Percentiles rank a stretch among this genome's conserved stretches.
Conservation (phyloP, 2,797 vertebrate species). For the Diplodus sargus region DNA sequence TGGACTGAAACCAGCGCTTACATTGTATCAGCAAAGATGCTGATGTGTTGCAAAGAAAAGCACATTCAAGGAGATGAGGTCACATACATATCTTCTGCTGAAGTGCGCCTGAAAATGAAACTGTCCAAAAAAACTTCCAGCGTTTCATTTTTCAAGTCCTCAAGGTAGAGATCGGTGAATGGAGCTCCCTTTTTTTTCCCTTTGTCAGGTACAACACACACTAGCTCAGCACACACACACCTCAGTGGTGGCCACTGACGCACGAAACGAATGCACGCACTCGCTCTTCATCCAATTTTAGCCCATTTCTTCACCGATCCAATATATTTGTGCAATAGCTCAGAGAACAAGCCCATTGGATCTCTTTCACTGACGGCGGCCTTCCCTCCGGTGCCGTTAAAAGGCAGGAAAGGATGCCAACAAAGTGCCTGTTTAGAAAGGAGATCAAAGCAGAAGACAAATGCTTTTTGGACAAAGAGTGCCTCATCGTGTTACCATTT, state of each 20-base stretch:
- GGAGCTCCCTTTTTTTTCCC: constrained; percentile 9
- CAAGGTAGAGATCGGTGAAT: constrained; percentile 12
- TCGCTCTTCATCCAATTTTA: constrained; percentile 39
- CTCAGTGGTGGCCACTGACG: constrained; percentile 15
- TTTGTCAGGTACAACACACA: constrained; percentile 7
- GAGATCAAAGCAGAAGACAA: constrained; percentile 54
- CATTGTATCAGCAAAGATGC: constrained; percentile 1
- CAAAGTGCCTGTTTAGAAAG: constrained; percentile 44
- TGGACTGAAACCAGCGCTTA: neutral
- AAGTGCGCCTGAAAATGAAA: constrained; percentile 33
- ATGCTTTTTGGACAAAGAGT: constrained; percentile 31
- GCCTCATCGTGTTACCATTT: constrained; percentile 29
- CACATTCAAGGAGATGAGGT: constrained; percentile 23
- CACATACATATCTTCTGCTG: constrained; percentile 14
- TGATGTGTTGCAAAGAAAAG: constrained; percentile 13
- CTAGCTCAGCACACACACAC: neutral
- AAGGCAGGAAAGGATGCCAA: constrained; percentile 26
- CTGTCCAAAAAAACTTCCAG: constrained; percentile 4
- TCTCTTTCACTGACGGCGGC: constrained; percentile 23
- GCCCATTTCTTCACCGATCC: constrained; percentile 38
- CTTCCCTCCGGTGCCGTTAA: constrained; percentile 20
- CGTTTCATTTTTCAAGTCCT: constrained; percentile 23
- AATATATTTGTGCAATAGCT: constrained; percentile 29
- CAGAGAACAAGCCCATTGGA: constrained; percentile 45
- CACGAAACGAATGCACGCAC: neutral